A percentile compares a stretch with the other conserved stretches of the same genome.
phyloP scores from a whole-genome alignment of 2,797 vertebrate species.

The Fratercula arctica region DNA sequence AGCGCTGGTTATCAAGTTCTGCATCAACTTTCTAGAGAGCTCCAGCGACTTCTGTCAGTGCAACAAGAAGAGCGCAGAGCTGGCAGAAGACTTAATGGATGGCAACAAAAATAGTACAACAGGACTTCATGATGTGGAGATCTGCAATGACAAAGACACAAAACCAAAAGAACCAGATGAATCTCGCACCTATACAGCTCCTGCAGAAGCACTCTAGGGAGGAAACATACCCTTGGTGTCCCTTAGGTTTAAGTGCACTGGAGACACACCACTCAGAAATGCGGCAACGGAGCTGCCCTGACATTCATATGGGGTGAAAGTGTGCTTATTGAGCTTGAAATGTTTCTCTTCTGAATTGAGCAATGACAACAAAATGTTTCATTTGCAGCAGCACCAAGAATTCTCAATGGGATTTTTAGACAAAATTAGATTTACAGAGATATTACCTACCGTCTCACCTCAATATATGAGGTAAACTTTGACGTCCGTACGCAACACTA shows the following conservation, averaged over 20 bases:
- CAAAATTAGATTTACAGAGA: not conserved
- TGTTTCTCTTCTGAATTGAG: not conserved
- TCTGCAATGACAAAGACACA: slow-evolving; percentile 5
- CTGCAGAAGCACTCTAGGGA: not conserved
- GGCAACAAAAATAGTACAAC: not conserved
- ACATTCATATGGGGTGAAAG: not conserved
- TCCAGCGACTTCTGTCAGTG: slow-evolving; percentile 66
- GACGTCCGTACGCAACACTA: not conserved
- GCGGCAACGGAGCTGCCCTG: not conserved
- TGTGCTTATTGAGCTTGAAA: not conserved
- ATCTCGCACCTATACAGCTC: not conserved
- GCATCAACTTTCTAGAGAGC: slow-evolving; percentile 84
- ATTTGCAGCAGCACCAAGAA: not conserved
- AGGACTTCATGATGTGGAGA: not conserved
- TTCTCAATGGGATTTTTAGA: not conserved
- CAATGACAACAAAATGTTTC: not conserved
- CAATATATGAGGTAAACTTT: not conserved
- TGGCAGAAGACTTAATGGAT: slow-evolving; percentile 40
- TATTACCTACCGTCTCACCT: not conserved
- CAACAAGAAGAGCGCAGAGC: not conserved
- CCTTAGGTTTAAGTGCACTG: not conserved
- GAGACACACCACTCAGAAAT: not conserved
- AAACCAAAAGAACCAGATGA: not conserved
- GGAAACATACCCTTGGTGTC: not conserved
- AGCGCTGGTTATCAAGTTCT: slow-evolving; percentile 87